Conservation (phyloP, 2,797 vertebrate genomes). For the Tympanoctomys barrerae region DNA sequence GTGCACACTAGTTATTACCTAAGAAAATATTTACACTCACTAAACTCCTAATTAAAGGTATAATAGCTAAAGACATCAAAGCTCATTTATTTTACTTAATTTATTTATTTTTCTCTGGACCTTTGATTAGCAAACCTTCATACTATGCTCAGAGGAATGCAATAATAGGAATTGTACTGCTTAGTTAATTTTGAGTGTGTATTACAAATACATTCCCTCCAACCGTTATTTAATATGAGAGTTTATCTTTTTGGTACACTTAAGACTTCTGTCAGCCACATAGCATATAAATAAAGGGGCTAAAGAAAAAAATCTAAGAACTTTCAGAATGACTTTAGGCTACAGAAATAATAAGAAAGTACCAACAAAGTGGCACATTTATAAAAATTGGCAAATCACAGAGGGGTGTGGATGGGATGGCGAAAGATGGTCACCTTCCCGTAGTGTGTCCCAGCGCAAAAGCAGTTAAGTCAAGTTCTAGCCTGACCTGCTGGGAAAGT, state of each 20-base stretch:
- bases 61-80: neutral
- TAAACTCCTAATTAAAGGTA: neutral
- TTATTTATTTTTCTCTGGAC: neutral
- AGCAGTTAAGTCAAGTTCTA: conserved; percentile 85
- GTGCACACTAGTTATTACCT: neutral
- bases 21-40: conserved; percentile 20
- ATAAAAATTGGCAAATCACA: conserved; percentile 83
- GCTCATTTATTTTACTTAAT: conserved; percentile 13
- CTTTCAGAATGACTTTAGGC: conserved; percentile 78
- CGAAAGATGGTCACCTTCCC: conserved; percentile 68
- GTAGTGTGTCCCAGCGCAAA: conserved; percentile 77
- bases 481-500: conserved; percentile 87
- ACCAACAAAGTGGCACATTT: conserved; percentile 73
- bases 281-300: conserved; percentile 75
- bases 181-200: neutral
- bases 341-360: conserved; percentile 76
- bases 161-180: neutral
- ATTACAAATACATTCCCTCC: neutral
- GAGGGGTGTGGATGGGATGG: conserved; percentile 72
- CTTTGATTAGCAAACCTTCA: conserved; percentile 18
- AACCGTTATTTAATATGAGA: conserved; percentile 82
- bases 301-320: conserved; percentile 64
- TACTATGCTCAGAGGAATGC: neutral
- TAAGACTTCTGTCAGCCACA: conserved; percentile 79
- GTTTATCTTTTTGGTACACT: conserved; percentile 84